Evolutionary conservation across 2,113 vertebrate species (phyloP), one percentile per base, ranked within the genome.

Genomic region (Puffinus mauretanicus): DNA sequence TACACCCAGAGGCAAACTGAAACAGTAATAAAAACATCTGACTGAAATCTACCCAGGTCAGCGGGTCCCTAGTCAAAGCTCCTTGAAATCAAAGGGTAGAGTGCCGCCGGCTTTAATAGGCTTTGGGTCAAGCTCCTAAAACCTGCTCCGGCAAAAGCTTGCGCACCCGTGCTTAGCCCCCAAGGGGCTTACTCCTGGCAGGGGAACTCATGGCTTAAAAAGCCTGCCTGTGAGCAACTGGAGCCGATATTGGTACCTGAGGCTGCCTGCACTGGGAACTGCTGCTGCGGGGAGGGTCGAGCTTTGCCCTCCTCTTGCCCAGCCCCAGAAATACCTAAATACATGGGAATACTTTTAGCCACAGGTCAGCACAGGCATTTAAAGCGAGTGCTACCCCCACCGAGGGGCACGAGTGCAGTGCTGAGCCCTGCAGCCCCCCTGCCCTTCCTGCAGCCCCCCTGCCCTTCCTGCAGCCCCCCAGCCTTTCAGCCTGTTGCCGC

Each of bases 361-460:
- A 15, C 19, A 21, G 52, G 16, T 51, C 69, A 65, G 21, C 76
- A 24, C 14, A 6, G 8, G 20, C 19, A 2, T 32, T 40, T 18
- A 16, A 27, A 40, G 42, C 0, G 0, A 47, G 14, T 2, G 7
- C 10, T 51, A 9, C 54, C 21, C 18, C 11, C 29, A 16, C 16
- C 1, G 10, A 38, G 32, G 55, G 51, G 46, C 61, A 34, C 0
- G 0, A 49, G 58, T 3, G 1, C 40, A 6, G 29, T 8, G 47
- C 32, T 20, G 13, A 72, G 36, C 52, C 57, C 52, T n/a, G 44
- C 79, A 85, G 67, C 51, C 24, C 16, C 36, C 14, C 32, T 24
- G 22, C 10, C 19, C 54, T 82, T 66, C 13, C 52, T n/a, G 44
- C 14, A 40, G 40, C 40, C 40, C 40, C 40, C 40, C 40, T 11